Base-by-base conservation (phyloP, 2,113 vertebrate genomes). In the Agapornis roseicollis region DNA sequence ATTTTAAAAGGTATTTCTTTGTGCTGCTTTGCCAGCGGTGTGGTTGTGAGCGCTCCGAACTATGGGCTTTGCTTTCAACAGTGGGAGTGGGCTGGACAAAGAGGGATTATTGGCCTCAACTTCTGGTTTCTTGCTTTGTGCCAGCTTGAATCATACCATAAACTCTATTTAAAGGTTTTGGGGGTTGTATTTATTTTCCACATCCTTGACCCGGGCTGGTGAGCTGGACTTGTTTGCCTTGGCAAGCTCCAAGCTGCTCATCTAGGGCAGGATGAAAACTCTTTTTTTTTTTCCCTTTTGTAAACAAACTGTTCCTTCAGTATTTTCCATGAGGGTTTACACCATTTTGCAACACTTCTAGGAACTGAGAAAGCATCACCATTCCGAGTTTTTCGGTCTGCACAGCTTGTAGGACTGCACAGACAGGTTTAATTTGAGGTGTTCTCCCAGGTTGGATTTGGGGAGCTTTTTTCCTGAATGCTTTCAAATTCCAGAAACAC, bases 181-280 rank as follows among this genome's bases (percentile, higher is more conserved):
- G 1, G 9, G 8, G 79, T 78, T 61, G 23, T 97, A 78, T 95
- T 96, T 96, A 49, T 95, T 94, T 97, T 97, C 96, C 84, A 92
- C 68, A 77, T 94, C 91, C 82, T 87, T 89, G 95, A 92, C 96
- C 94, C 88, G 95, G 90, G 78, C 93, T 96, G 95, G 82, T 47
- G 49, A 86, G 82, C 80, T 87, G 89, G 93, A 89, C 94, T 79
- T 97, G 90, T 97, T 97, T 96, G 94, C 94, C 78, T 96, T 97
- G 97, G 96, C 97, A 37, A 9, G 82, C 76, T 83, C 83, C 29
- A 22, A 71, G 73, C 91, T 92, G 52, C 80, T 96, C 86, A 82
- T 94, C 92, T 13, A 80, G 87, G 93, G 93, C 88, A 94, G 90
- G 90, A 95, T 90, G 80, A 94, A 95, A 95, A 96, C 82, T 85